Evolutionary conservation across 2,797 vertebrate species (phyloP).

Genomic region (Scyliorhinus canicula): DNA sequence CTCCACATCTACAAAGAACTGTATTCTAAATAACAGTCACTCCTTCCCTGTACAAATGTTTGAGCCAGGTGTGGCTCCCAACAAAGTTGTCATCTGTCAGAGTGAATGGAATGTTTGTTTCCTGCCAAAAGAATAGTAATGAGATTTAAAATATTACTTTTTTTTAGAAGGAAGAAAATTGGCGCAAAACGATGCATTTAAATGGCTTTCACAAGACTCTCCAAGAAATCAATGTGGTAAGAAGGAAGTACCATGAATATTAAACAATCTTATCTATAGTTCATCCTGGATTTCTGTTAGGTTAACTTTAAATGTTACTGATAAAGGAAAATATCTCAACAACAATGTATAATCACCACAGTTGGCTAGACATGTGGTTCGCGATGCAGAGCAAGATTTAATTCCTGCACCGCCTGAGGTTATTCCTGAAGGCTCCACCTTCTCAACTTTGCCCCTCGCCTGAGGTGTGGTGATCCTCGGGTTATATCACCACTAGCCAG

Average conservation of each 20-base stretch:
- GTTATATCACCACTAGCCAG: no score
- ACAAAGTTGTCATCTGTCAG: slow-evolving; percentile 31
- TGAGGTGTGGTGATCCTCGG: no score
- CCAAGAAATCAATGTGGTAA: neutral
- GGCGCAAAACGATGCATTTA: neutral
- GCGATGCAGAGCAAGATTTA: no score
- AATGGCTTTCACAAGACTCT: neutral
- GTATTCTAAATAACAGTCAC: slow-evolving; percentile 31
- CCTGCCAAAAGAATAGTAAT: slow-evolving; percentile 2
- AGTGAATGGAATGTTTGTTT: slow-evolving; percentile 26
- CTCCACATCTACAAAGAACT: slow-evolving; percentile 16
- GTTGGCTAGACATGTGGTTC: no score
- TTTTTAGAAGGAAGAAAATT: neutral
- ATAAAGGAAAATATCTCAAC: neutral
- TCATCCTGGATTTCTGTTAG: neutral
- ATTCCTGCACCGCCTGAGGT: no score
- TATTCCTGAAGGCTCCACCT: no score
- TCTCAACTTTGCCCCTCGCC: no score
- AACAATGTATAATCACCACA: no score
- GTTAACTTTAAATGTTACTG: slow-evolving; percentile 2
- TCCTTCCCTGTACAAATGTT: slow-evolving; percentile 36
- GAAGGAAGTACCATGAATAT: neutral
- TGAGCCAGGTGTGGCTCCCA: slow-evolving; percentile 30
- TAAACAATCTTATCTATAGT: neutral
- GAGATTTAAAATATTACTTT: neutral